phyloP scores from a whole-genome alignment of 1,140 invertebrate genomes.

The Pteromalus puparum region DNA sequence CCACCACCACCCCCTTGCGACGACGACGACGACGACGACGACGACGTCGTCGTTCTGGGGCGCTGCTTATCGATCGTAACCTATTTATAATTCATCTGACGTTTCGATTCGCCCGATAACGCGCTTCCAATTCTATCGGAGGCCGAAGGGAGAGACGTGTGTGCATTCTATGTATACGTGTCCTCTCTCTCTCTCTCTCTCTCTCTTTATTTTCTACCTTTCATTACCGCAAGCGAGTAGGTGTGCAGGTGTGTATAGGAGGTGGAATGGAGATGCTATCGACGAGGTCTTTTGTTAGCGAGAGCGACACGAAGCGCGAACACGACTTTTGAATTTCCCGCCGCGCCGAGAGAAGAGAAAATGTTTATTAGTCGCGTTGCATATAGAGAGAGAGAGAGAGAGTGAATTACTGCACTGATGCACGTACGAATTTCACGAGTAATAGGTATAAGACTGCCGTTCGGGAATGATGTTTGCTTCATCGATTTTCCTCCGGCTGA shows the following conservation, averaged over 20 bases:
- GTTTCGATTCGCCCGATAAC: slow-evolving; percentile 69
- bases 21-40: slow-evolving; percentile 30
- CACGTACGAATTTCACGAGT: too few species aligned
- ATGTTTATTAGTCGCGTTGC: too few species aligned
- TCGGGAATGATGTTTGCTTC: background rate
- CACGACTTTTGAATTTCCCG: background rate
- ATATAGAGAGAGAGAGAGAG: too few species aligned
- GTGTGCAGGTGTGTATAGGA: too few species aligned
- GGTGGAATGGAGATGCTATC: too few species aligned
- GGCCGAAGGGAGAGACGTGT: background rate
- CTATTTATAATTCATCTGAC: slow-evolving; percentile 71
- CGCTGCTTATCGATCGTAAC: slow-evolving; percentile 71
- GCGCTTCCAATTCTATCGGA: slow-evolving; percentile 56
- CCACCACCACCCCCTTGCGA: background rate
- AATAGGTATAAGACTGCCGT: too few species aligned
- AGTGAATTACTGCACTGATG: too few species aligned
- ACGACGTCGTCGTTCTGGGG: slow-evolving; percentile 54
- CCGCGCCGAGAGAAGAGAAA: background rate
- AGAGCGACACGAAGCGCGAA: too few species aligned
- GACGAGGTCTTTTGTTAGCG: too few species aligned
- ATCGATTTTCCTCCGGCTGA: slow-evolving; percentile 31
- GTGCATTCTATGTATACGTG: background rate
- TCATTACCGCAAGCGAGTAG: background rate
- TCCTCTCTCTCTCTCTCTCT: background rate
- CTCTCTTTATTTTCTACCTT: background rate